These are phyloP conservation scores for Gortyna flavago DNA, from an alignment of 2,888 invertebrate species.

Conservation along the genomic window DNA sequence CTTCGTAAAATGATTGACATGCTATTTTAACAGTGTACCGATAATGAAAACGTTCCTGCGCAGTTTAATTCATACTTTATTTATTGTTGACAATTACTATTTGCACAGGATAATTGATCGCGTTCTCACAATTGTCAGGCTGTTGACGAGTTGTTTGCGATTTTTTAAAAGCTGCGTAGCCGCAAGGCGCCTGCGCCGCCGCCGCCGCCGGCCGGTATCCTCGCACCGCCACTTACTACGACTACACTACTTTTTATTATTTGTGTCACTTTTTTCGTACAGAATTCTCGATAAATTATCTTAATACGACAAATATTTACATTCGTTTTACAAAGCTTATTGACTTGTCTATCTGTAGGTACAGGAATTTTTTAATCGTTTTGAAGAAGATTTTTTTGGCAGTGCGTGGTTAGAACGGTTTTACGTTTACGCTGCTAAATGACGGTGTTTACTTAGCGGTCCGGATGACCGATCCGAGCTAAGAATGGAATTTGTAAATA, in stretches of 20 bases:
- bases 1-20: conserved; percentile 89
- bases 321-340: conserved; percentile 78
- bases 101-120: conserved; percentile 89
- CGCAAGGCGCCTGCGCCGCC: conserved; percentile 74
- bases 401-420: conserved; percentile 76
- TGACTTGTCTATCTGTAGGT: conserved; percentile 76
- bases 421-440: conserved; percentile 72
- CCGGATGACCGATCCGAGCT: conserved; percentile 66
- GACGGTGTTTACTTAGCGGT: conserved; percentile 80
- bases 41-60: conserved; percentile 87
- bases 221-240: conserved; percentile 74
- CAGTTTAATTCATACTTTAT: conserved; percentile 85
- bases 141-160: conserved; percentile 84
- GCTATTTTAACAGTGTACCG: conserved; percentile 85
- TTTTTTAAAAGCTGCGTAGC: conserved; percentile 81
- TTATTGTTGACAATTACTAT: conserved; percentile 88
- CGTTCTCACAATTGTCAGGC: conserved; percentile 89
- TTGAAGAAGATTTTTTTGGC: conserved; percentile 70
- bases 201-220: conserved; percentile 71
- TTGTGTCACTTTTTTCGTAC: conserved; percentile 75
- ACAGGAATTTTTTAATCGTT: conserved; percentile 74
- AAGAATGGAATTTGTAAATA: conserved; percentile 62
- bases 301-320: conserved; percentile 85
- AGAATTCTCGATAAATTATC: conserved; percentile 80
- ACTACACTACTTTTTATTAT: conserved; percentile 75